A percentile compares a stretch with the other conserved stretches of the same genome.
Evolutionary conservation across 2,888 invertebrate species (phyloP).

Genomic region (Lordiphosa andalusiaca): DNA sequence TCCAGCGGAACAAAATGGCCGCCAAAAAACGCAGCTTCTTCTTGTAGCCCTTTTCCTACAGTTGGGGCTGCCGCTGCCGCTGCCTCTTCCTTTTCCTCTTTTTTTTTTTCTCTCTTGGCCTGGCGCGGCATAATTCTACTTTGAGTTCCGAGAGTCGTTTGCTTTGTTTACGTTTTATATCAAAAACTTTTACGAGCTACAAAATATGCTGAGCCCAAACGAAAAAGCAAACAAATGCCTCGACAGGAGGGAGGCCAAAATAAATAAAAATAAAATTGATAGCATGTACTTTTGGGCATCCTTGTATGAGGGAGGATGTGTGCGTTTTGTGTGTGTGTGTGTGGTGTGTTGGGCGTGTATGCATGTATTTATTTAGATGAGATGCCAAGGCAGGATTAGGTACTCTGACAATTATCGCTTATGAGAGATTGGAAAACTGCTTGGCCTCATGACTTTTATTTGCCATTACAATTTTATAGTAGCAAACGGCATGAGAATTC

Average conservation of each 20-base stretch:
- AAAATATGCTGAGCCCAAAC: conserved; percentile 54
- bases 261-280: conserved; percentile 67
- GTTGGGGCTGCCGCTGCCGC: not conserved
- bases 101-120: not conserved
- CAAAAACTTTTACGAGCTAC: conserved; percentile 72
- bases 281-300: conserved; percentile 45
- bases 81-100: no score
- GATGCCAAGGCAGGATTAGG: no score
- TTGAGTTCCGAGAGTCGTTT: conserved; percentile 8
- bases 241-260: conserved; percentile 29
- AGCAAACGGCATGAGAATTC: no score
- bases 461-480: no score
- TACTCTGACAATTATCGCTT: no score
- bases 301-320: no score
- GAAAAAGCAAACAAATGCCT: conserved; percentile 56
- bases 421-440: no score
- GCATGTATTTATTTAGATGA: no score
- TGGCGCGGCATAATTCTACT: conserved; percentile 1
- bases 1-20: conserved; percentile 4
- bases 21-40: no score
- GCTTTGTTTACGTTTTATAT: conserved; percentile 67
- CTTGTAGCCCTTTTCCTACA: not conserved
- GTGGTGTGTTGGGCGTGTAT: no score
- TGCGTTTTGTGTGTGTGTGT: no score
- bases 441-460: no score